Evolutionary conservation across 2,113 vertebrate species (phyloP).

Genomic region (Rattus norvegicus): DNA sequence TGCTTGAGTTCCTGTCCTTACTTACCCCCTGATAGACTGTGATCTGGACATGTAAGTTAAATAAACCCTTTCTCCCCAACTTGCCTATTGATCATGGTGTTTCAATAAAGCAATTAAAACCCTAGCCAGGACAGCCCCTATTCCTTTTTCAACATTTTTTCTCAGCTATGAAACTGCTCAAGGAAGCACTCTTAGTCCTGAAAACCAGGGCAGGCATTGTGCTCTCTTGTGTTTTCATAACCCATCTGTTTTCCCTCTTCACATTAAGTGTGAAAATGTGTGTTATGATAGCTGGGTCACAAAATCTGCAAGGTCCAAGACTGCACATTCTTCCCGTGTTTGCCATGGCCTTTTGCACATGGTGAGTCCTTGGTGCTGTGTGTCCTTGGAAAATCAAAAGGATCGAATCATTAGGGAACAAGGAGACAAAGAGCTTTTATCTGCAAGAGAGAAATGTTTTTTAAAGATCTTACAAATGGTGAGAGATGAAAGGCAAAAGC

Average conservation of each 20-base stretch:
- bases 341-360: background rate
- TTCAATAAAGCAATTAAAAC: no score
- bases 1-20: no score
- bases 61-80: no score
- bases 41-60: no score
- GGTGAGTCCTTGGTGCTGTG: background rate
- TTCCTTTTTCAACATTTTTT: background rate
- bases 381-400: background rate
- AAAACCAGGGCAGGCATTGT: background rate
- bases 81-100: no score
- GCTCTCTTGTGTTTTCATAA: background rate
- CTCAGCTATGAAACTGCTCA: background rate
- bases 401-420: background rate
- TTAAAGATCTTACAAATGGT: background rate
- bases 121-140: background rate
- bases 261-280: background rate
- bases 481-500: slow-evolving; percentile 4
- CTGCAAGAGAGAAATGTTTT: background rate
- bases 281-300: background rate
- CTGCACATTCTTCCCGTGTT: background rate
- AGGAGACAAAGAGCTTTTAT: background rate
- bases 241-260: background rate
- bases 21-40: no score
- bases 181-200: background rate
- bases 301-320: background rate